These are phyloP conservation scores for Ictidomys tridecemlineatus DNA, from an alignment of 2,113 vertebrate species.

Conservation along the genomic window DNA sequence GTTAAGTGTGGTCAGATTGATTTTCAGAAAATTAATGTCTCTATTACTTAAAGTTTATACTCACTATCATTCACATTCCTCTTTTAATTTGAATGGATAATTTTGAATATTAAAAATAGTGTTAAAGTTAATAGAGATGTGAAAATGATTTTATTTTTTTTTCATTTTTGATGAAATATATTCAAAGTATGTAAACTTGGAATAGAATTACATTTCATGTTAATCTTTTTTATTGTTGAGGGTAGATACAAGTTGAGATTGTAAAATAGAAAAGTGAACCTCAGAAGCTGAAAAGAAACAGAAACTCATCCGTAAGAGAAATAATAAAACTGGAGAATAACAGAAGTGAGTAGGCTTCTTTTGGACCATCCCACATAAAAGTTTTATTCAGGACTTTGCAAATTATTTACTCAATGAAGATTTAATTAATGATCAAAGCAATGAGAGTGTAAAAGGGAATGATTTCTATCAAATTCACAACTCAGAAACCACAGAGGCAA, in stretches of 20 bases:
- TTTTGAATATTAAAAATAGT: conserved; percentile 26
- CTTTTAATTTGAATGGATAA: background rate
- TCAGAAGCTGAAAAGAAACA: conserved; percentile 39
- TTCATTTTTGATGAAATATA: conserved; percentile 19
- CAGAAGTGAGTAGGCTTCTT: background rate
- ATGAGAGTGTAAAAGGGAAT: conserved; percentile 20
- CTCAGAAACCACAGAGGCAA: background rate
- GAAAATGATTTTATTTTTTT: background rate
- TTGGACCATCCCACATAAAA: background rate
- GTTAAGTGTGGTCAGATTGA: background rate
- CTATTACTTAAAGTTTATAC: background rate
- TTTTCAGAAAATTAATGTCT: conserved; percentile 49
- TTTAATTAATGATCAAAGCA: conserved; percentile 28
- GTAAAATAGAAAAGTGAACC: background rate
- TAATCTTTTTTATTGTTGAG: conserved; percentile 2
- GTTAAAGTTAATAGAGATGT: background rate
- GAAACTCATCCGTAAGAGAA: background rate
- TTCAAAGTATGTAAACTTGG: background rate
- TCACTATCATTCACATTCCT: background rate
- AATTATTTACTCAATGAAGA: conserved; percentile 15
- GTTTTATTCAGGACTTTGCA: background rate
- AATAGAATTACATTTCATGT: conserved; percentile 22
- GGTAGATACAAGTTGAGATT: background rate
- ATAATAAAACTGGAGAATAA: background rate
- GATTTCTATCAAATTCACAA: background rate